Evolutionary conservation across 2,888 invertebrate genomes (phyloP), one percentile per base, ranked within the genome.

Genomic region (Hirtodrosophila confusa): DNA sequence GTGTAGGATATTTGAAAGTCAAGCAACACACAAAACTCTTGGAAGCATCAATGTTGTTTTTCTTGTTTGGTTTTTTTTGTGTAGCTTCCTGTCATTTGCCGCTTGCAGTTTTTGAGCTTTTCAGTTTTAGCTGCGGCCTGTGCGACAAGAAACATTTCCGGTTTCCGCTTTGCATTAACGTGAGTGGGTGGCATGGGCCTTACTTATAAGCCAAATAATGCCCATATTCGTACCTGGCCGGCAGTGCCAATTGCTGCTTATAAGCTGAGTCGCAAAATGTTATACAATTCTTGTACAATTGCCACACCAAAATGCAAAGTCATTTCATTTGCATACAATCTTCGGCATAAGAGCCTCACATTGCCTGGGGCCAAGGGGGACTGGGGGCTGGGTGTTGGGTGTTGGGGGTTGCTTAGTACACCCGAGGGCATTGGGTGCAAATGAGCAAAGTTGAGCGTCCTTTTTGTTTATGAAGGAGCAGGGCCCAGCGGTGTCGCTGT

Each of bases 61-160:
- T 27, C 2, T 29, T 11, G 29, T 40, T 39, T 27, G 17, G 17
- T 11, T 39, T 12, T 39, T 12, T 50, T 24, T 37, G 47, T 31
- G 7, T 37, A 17, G 43, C 45, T 69, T 78, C 58, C 69, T 71
- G 64, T 45, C 71, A 68, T 66, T 72, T 74, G 76, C 55, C 57
- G 78, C 60, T 64, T 85, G 69, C 76, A 84, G 47, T 86, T 76
- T 69, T 65, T 35, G 17, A 40, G 50, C 31, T 36, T 48, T 48
- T 54, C 31, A 33, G 54, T 67, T 71, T 66, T 58, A 56, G 58
- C 37, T 35, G 62, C 47, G 44, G 55, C 5, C 31, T 50, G 66
- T 68, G 77, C 80, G 65, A 70, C 77, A 69, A 70, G 58, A 55
- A 62, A 64, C 68, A 68, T 72, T 77, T 88, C 88, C 85, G 85